Conservation (phyloP, 2,888 invertebrate genomes). For the Margaritifera margaritifera region DNA sequence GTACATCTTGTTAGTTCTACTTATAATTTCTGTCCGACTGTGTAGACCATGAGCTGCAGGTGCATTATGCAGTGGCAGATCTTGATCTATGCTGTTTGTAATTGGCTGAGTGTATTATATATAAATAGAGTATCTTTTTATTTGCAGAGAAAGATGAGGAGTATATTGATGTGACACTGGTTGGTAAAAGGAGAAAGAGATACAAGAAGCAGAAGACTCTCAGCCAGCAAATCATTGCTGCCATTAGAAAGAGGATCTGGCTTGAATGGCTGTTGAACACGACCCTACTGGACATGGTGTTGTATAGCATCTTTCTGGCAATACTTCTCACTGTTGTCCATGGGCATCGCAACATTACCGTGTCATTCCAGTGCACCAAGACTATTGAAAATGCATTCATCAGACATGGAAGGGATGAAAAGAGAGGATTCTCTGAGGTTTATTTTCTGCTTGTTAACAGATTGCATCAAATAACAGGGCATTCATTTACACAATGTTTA, state of each 20-base stretch:
- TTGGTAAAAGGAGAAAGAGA: constrained; percentile 1
- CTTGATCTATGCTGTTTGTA: too few species aligned
- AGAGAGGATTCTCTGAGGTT: too few species aligned
- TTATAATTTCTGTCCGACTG: too few species aligned
- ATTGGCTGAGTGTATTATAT: too few species aligned
- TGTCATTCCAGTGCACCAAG: constrained; percentile 19
- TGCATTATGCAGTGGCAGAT: too few species aligned
- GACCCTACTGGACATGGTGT: constrained; percentile 35
- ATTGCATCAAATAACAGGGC: too few species aligned
- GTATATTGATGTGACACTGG: neutral
- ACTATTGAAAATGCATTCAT: constrained; percentile 35
- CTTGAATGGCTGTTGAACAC: constrained; percentile 33
- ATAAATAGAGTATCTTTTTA: too few species aligned
- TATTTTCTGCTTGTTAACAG: too few species aligned
- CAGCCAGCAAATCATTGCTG: constrained; percentile 18
- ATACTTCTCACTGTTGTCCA: constrained; percentile 35
- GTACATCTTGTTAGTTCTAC: too few species aligned
- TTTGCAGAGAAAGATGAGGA: neutral
- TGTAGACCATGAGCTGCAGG: too few species aligned
- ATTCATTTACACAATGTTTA: too few species aligned
- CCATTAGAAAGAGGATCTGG: constrained; percentile 18
- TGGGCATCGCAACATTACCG: constrained; percentile 34
- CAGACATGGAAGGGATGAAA: neutral
- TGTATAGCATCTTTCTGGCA: constrained; percentile 44
- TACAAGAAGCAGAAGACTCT: constrained; percentile 14